Evolutionary conservation across 2,888 invertebrate species (phyloP), one percentile per base, ranked within the genome.

Genomic region (Drosophila yooni): DNA sequence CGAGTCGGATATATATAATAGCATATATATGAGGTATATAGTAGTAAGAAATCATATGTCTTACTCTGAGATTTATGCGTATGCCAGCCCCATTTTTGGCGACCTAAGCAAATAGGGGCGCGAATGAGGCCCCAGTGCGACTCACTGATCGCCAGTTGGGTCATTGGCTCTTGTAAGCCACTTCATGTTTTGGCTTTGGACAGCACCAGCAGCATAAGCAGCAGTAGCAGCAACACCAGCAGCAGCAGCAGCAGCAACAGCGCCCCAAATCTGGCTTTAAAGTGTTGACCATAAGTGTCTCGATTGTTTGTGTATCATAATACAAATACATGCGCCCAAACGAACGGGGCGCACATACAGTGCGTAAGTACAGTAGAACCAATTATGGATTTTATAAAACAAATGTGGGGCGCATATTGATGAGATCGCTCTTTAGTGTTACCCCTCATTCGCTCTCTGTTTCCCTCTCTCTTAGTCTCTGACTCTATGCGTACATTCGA

Each of bases 301-400:
- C 68, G 88, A 86, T 87, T 87, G 87, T 87, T 87, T 87, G 89
- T 87, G 86, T 90, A 87, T 87, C 87, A 87, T 86, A 89, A 88
- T 84, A 88, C 84, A 77, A 88, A 76, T 71, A 71, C 63, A 53
- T 61, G 61, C 62, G 69, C 69, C 54, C 36, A 62, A 68, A 57
- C 59, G 58, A 27, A 54, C 61, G 65, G 52, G 79, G 70, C 74
- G 71, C 73, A 70, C 74, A 82, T 70, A 74, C 81, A 59, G 91
- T 91, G 92, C 91, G 91, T 91, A 91, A 91, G 91, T 91, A 90
- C 91, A 85, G 92, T 92, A 92, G 92, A 91, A 92, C 91, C 91
- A 91, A 91, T 91, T 91, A 91, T 92, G 91, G 91, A 91, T 92
- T 92, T 92, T 91, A 92, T 92, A 91, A 91, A 91, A 85, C 91